Evolutionary conservation across 2,113 vertebrate species (phyloP), one percentile per base, ranked within the genome.

Genomic region (Chaenocephalus aceratus): DNA sequence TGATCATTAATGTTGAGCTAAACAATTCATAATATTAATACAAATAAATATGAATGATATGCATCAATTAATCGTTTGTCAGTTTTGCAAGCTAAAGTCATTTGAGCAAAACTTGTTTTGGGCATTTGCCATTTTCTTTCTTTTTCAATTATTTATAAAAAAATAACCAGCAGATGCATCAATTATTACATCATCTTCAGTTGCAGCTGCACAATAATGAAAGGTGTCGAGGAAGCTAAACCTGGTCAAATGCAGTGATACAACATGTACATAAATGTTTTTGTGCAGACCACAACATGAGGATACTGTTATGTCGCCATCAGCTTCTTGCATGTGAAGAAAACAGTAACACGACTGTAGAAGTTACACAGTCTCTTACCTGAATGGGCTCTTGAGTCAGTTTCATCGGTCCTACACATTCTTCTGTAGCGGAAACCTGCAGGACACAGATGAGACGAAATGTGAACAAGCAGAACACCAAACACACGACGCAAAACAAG

Each of bases 391-490:
- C 97, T 90, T 97, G 97, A 9, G 93, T 97, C 91, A 99, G 85
- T 94, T 95, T 96, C 98, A 99, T 99, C 15, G 97, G 96, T 79
- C 98, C 97, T 3, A 99, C 93, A 88, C 96, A 95, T 85, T 98
- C 94, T 92, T 98, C 97, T 77, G 96, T 93, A 52, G 95, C 82
- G 74, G 97, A 96, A 85, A 96, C 95, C 97, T 99, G 96, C 72
- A 92, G 86, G 62, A 21, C 52, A 61, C 46, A 71, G 12, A 58
- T 7, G n/a, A 87, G 44, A 61, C 26, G 0, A 36, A 13, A 11
- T 13, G 16, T 48, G 13, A 81, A 34, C 23, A 65, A 26, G 41
- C 45, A 5, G 2, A 36, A 1, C 12, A 56, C 2, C 21, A 0
- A 34, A 54, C 21, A 60, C 30, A 46, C 56, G 21, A 23, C 56